Evolutionary conservation across 2,113 vertebrate genomes (phyloP), one percentile per base, ranked within the genome.

Genomic region (Pristiophorus japonicus): DNA sequence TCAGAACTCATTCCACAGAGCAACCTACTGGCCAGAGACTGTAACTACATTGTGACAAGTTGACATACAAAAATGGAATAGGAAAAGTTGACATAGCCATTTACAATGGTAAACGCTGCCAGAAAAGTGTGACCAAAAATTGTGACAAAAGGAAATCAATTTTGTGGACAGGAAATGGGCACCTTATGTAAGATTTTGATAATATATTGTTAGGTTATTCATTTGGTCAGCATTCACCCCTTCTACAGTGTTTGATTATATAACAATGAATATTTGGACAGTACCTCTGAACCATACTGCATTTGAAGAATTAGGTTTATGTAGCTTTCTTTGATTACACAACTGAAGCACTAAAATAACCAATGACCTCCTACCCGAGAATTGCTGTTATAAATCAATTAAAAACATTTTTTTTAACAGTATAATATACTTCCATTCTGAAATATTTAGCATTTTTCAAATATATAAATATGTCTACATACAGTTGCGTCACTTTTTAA

Each of bases 401-500:
- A 24, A 47, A 51, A 90, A 59, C 34, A 34, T 59, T 11, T 24
- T 59, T 11, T 24, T 59, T 34, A 2, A 75, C 0, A 24, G 20
- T 81, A 22, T 16, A 6, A 7, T 45, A 22, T 22, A 20, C 4
- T 81, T 12, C 51, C 30, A 91, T 62, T 14, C 51, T 5, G 24
- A 91, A 91, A 91, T 91, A 62, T n/a, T 81, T 91, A 62, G 27
- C 14, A 59, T 34, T 59, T 85, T 62, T 90, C 30, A 90, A 90
- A 90, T 16, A 59, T 11, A 12, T 55, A 55, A 55, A 24, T 88
- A 34, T 66, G 63, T 67, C 51, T 47, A 24, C 38, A 67, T 67
- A 45, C 3, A 45, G 30, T 10, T 88, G 51, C 59, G 27, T 30
- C 90, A 63, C 24, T 34, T 92, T 67, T 67, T 30, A 67, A 67